phyloP scores from a whole-genome alignment of 1,140 invertebrate genomes.

The Elysia chlorotica region DNA sequence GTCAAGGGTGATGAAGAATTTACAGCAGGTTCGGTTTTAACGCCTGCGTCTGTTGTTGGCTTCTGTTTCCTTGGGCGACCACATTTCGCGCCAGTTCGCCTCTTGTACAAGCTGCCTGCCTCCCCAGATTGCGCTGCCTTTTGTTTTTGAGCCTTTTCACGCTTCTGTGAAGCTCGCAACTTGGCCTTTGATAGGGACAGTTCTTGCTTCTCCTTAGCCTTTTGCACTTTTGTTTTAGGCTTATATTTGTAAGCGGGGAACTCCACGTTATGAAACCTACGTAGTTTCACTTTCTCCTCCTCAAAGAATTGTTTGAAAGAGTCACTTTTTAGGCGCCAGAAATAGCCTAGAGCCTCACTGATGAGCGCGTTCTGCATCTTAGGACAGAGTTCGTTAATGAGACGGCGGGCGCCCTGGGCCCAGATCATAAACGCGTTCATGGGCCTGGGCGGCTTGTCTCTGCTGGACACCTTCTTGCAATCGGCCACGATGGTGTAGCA shows the following conservation, averaged over 20 bases:
- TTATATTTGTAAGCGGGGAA: slow-evolving; percentile 23
- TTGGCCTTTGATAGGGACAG: slow-evolving; percentile 10
- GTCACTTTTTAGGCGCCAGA: slow-evolving; percentile 15
- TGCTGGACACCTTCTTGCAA: slow-evolving; percentile 12
- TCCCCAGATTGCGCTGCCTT: not conserved
- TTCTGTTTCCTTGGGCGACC: not conserved
- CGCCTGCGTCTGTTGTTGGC: too few species aligned
- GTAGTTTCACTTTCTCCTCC: slow-evolving; percentile 17
- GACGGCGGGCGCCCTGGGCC: slow-evolving; percentile 14
- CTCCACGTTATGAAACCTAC: slow-evolving; percentile 12
- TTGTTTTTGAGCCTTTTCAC: not conserved
- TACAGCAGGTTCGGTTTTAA: too few species aligned
- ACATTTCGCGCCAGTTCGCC: not conserved
- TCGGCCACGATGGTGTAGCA: slow-evolving; percentile 21
- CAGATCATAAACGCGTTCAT: slow-evolving; percentile 27
- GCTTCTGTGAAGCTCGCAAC: slow-evolving; percentile 2
- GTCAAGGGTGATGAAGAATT: not conserved
- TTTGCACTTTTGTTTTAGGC: slow-evolving; percentile 22
- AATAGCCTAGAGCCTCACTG: slow-evolving; percentile 12
- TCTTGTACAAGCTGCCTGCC: not conserved
- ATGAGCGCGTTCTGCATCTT: slow-evolving; percentile 21
- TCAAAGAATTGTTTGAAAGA: slow-evolving; percentile 10
- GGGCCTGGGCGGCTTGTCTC: slow-evolving; percentile 17
- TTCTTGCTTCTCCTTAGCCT: slow-evolving; percentile 18
- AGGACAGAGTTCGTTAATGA: slow-evolving; percentile 21